A percentile compares a stretch with the other conserved stretches of the same genome.
Conservation (phyloP, 2,888 invertebrate species). For the Seira sanloemensis region DNA sequence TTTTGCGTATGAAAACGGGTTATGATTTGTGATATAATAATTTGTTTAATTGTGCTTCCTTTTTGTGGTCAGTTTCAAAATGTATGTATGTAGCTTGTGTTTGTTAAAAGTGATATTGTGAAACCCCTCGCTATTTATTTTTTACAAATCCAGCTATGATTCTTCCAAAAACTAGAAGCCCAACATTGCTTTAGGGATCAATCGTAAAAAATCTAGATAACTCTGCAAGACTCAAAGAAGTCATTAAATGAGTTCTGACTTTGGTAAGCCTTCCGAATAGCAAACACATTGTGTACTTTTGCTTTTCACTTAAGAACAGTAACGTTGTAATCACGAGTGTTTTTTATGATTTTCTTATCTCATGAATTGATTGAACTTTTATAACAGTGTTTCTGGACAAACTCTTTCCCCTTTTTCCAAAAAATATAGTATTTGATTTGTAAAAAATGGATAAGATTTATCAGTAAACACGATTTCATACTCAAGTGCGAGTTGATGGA, state of each 20-base stretch:
- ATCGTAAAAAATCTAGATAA: too few relatives aligned
- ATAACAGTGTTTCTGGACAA: constrained; percentile 32
- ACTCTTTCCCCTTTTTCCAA: too few relatives aligned
- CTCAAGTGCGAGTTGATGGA: not conserved
- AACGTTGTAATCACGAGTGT: too few relatives aligned
- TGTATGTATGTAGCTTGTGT: not conserved
- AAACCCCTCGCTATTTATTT: too few relatives aligned
- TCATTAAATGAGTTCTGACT: constrained; percentile 36
- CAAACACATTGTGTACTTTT: too few relatives aligned
- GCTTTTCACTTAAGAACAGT: constrained; percentile 42
- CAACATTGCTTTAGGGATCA: too few relatives aligned
- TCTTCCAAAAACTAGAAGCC: too few relatives aligned
- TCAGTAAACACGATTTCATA: constrained; percentile 5
- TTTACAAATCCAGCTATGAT: too few relatives aligned
- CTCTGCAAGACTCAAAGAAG: too few relatives aligned
- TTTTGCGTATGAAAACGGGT: constrained; percentile 1
- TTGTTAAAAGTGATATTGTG: too few relatives aligned
- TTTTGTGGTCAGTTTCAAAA: not conserved
- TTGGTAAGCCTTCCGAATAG: constrained; percentile 34
- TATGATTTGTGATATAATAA: constrained; percentile 10
- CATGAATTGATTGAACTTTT: not conserved
- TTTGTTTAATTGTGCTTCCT: not conserved
- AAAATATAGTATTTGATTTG: constrained; percentile 28
- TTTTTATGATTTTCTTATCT: too few relatives aligned
- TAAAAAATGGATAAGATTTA: constrained; percentile 40